Conservation (phyloP, 2,888 invertebrate species). For the Tanypteryx hageni region DNA sequence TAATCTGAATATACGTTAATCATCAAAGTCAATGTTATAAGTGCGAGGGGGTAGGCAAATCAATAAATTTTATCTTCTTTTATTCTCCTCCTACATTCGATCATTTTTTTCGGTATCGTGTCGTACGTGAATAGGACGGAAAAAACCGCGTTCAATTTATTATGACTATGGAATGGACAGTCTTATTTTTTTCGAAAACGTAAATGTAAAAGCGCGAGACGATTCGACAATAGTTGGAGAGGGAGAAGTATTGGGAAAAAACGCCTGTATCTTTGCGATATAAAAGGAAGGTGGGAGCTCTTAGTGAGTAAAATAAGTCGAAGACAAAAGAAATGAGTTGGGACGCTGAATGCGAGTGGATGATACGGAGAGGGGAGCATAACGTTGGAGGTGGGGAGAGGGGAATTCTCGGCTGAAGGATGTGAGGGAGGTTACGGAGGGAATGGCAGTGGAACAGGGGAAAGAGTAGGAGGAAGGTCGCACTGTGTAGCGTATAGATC, state of each 20-base stretch:
- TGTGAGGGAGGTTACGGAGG: background rate
- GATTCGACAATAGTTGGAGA: background rate
- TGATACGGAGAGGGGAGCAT: background rate
- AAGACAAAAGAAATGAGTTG: background rate
- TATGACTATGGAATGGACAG: background rate
- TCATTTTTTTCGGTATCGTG: too few relatives aligned
- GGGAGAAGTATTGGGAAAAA: background rate
- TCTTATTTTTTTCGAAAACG: background rate
- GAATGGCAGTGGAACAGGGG: background rate
- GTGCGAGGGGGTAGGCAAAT: too few relatives aligned
- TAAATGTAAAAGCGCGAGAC: background rate
- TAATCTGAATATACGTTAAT: too few relatives aligned
- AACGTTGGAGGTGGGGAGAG: background rate
- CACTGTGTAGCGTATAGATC: too few relatives aligned
- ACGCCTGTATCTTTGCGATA: background rate
- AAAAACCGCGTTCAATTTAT: background rate
- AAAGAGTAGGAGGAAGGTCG: background rate
- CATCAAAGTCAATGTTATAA: too few relatives aligned
- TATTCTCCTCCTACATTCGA: too few relatives aligned
- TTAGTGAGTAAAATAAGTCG: background rate
- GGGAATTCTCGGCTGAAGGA: background rate
- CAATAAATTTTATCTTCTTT: too few relatives aligned
- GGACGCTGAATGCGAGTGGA: background rate
- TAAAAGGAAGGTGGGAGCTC: background rate
- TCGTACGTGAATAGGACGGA: too few relatives aligned